Conservation (phyloP, 2,113 vertebrate species). For the Chitala chitala region DNA sequence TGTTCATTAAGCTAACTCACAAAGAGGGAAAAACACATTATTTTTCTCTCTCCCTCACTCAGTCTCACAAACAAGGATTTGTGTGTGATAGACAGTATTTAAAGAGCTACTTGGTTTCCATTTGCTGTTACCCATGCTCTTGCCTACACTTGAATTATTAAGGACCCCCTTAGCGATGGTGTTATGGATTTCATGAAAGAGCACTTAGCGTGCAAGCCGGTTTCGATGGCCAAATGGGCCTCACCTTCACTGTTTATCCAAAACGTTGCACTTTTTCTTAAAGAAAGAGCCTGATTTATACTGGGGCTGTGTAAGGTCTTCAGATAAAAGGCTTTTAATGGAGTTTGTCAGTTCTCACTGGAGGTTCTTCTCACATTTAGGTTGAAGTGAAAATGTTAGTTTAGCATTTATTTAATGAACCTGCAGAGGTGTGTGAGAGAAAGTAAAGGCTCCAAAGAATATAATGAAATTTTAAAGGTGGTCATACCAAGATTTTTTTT, state of each 20-base stretch:
- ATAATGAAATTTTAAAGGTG: not conserved
- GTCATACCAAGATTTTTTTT: not conserved
- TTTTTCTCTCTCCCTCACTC: not conserved
- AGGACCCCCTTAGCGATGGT: not conserved
- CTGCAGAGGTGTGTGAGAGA: not conserved
- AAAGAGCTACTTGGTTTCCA: not conserved
- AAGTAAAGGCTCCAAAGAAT: not conserved
- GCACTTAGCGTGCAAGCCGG: not conserved
- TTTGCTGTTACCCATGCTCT: not conserved
- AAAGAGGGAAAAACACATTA: not conserved
- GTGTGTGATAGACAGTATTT: no score
- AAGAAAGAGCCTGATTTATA: constrained; percentile 33
- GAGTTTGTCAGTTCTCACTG: not conserved
- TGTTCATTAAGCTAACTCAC: not conserved
- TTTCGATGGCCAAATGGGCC: constrained; percentile 13
- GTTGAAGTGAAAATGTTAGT: not conserved
- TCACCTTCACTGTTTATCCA: constrained; percentile 34
- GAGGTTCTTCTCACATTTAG: not conserved
- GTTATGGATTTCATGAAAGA: not conserved
- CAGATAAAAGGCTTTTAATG: not conserved
- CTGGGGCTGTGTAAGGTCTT: constrained; percentile 24
- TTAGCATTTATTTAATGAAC: constrained; percentile 14
- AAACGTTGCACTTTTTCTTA: constrained; percentile 28
- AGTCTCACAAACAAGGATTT: not conserved
- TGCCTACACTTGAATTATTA: not conserved